Evolutionary conservation across 2,113 vertebrate genomes (phyloP).

Genomic region (Brachionichthys hirsutus): DNA sequence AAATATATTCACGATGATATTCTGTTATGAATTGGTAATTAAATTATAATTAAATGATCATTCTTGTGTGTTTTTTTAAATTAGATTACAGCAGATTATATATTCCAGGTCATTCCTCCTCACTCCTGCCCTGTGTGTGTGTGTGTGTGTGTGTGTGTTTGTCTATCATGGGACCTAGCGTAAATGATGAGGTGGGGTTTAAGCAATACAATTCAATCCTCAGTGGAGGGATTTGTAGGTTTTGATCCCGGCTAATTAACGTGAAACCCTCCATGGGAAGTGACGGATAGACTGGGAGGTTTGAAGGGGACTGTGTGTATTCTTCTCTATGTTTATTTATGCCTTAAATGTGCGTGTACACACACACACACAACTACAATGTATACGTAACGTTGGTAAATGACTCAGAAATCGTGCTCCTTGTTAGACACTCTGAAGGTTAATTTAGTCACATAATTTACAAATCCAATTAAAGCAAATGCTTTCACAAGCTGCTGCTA

Average conservation of each 20-base stretch:
- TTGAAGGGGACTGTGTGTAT: constrained; percentile 48
- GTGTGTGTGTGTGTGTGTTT: constrained; percentile 16
- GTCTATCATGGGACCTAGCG: constrained; percentile 33
- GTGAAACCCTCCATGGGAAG: constrained; percentile 60
- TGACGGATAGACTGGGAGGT: constrained; percentile 45
- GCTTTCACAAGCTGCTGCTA: constrained; percentile 63
- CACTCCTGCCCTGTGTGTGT: constrained; percentile 6
- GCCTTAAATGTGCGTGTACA: background rate
- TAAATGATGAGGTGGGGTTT: constrained; percentile 53
- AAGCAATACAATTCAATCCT: constrained; percentile 46
- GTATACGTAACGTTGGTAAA: constrained; percentile 47
- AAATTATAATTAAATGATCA: background rate
- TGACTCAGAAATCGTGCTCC: constrained; percentile 29
- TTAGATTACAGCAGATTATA: background rate
- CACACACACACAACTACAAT: background rate
- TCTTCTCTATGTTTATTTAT: no score
- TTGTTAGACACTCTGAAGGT: constrained; percentile 32
- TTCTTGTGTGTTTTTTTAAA: background rate
- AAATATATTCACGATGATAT: background rate
- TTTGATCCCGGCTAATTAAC: constrained; percentile 73
- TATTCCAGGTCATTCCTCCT: background rate
- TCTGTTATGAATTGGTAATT: background rate
- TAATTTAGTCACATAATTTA: constrained; percentile 65
- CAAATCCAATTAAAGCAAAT: constrained; percentile 75
- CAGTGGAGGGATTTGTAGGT: constrained; percentile 61